phyloP scores from a whole-genome alignment of 2,113 vertebrate genomes.

The Phylloscopus whistleri region DNA sequence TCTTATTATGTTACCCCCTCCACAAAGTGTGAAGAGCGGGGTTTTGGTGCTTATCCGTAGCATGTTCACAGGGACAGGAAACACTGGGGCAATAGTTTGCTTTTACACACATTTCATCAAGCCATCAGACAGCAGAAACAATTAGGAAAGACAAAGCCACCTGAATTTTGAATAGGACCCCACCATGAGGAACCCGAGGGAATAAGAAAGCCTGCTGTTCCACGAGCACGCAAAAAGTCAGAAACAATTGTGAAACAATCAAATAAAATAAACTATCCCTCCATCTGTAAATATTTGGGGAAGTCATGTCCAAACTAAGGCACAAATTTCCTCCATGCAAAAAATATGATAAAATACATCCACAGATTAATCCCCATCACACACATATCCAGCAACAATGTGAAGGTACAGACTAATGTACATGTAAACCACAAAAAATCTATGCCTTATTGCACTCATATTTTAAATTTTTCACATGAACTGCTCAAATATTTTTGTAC shows the following conservation, averaged over 20 bases:
- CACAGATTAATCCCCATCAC: not conserved
- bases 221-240: not conserved
- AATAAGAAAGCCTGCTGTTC: not conserved
- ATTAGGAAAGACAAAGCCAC: not conserved
- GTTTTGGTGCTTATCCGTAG: accelerated
- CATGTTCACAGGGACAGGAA: not conserved
- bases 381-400: not conserved
- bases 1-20: accelerated
- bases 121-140: not conserved
- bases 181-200: not conserved
- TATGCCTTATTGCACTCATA: not conserved
- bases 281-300: not conserved
- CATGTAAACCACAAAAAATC: not conserved
- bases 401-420: not conserved
- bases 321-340: not conserved
- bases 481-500: not conserved
- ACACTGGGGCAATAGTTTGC: not conserved
- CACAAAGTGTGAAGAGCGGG: not conserved
- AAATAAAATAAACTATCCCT: not conserved
- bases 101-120: not conserved
- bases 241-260: not conserved
- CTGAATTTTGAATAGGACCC: not conserved
- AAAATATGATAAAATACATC: not conserved
- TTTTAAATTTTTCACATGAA: not conserved
- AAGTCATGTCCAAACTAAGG: not conserved